Percentiles rank a stretch among this genome's conserved stretches.
phyloP scores from a whole-genome alignment of 1,140 invertebrate species.

The Drosophila auraria region DNA sequence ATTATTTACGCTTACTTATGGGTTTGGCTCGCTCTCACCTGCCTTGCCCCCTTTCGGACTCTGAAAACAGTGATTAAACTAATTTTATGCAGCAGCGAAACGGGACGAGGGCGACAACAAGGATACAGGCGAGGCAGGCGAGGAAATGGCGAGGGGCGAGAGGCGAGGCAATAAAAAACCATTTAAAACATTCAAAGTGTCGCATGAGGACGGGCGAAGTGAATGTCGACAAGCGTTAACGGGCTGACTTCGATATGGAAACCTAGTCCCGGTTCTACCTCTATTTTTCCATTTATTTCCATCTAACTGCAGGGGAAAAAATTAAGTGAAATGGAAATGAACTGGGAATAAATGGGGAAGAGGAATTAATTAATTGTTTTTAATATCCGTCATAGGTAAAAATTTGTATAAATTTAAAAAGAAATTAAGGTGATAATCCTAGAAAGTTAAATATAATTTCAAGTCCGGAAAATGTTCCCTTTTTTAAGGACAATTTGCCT shows the following conservation, averaged over 20 bases:
- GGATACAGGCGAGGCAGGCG: slow-evolving; percentile 22
- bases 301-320: slow-evolving; percentile 5
- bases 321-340: neutral
- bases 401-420: too few species aligned
- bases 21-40: slow-evolving; percentile 53
- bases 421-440: too few species aligned
- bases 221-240: slow-evolving; percentile 59
- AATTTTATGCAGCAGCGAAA: slow-evolving; percentile 74
- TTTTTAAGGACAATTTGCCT: neutral
- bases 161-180: slow-evolving; percentile 69
- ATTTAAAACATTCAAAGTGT: slow-evolving; percentile 84
- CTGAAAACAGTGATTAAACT: slow-evolving; percentile 82
- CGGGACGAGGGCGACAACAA: slow-evolving; percentile 45
- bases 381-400: too few species aligned
- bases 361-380: neutral
- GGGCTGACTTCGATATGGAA: slow-evolving; percentile 63
- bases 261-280: slow-evolving; percentile 18
- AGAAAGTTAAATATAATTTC: too few species aligned
- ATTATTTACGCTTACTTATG: slow-evolving; percentile 83
- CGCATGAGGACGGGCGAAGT: slow-evolving; percentile 63
- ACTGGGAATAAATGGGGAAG: too few species aligned
- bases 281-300: slow-evolving; percentile 38
- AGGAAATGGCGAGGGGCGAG: slow-evolving; percentile 18
- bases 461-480: neutral
- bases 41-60: slow-evolving; percentile 31